Percentiles rank a stretch among this genome's conserved stretches.
These are phyloP conservation scores for Labia minor DNA, from an alignment of 2,888 invertebrate genomes.

Conservation along the genomic window DNA sequence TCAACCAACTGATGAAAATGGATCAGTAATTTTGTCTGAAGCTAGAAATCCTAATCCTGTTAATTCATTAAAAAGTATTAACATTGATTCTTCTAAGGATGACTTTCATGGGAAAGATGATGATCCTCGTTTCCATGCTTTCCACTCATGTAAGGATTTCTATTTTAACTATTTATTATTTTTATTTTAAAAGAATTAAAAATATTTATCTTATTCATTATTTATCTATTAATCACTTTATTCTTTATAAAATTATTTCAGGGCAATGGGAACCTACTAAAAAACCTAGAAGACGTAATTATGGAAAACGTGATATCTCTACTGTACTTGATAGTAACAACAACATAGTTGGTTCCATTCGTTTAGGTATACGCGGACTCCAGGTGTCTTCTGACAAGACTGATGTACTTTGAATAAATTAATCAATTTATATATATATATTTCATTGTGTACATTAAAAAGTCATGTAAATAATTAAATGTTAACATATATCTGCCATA, in stretches of 20 bases:
- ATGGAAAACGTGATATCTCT: slow-evolving; percentile 19
- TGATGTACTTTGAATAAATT: not conserved
- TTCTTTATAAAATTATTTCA: not conserved
- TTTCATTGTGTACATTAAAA: too few species aligned
- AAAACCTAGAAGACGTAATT: slow-evolving; percentile 33
- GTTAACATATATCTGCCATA: too few species aligned
- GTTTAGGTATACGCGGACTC: slow-evolving; percentile 28
- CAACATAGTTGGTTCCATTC: slow-evolving; percentile 28
- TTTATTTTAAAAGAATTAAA: too few species aligned
- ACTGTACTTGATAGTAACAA: slow-evolving; percentile 24
- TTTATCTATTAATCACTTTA: not conserved
- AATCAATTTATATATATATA: too few species aligned
- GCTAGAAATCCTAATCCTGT: not conserved
- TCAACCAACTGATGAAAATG: not conserved
- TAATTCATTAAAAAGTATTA: not conserved
- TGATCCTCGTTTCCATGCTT: slow-evolving; percentile 32
- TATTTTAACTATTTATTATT: not conserved
- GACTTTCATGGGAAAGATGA: slow-evolving; percentile 31
- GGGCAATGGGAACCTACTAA: slow-evolving; percentile 33
- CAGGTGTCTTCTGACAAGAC: slow-evolving; percentile 18
- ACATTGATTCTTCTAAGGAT: slow-evolving; percentile 21
- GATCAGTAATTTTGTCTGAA: not conserved
- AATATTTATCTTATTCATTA: not conserved
- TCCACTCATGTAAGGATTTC: slow-evolving; percentile 33
- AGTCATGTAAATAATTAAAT: too few species aligned